phyloP scores from a whole-genome alignment of 1,140 invertebrate species.

The Nasonia longicornis region DNA sequence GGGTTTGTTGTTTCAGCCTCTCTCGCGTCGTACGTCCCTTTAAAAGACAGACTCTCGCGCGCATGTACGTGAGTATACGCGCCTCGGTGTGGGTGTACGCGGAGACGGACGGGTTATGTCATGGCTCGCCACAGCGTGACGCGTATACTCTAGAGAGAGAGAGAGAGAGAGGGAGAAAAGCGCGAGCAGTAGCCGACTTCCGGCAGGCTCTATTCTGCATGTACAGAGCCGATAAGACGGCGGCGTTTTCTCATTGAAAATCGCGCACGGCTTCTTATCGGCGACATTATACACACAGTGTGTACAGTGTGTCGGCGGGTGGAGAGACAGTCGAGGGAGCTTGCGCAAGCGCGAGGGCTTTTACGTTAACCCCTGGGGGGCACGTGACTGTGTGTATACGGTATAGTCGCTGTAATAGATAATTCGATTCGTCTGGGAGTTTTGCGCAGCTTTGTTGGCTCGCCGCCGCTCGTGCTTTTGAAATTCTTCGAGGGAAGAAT shows the following conservation, averaged over 20 bases:
- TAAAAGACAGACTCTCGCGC: neutral
- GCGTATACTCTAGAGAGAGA: neutral
- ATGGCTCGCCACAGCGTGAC: neutral
- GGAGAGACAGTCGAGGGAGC: neutral
- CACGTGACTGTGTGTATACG: neutral
- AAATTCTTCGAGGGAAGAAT: neutral
- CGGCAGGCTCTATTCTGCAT: neutral
- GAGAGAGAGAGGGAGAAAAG: neutral
- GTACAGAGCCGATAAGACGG: neutral
- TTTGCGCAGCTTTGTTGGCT: neutral
- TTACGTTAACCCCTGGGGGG: neutral
- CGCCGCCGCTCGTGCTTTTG: neutral
- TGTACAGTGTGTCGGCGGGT: neutral
- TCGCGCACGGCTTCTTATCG: constrained; percentile 26
- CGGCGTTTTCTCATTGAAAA: constrained; percentile 23
- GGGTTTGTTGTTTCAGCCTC: constrained; percentile 32
- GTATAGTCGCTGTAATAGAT: neutral
- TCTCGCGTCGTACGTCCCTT: neutral
- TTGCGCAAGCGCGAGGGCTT: neutral
- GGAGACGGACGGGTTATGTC: constrained; percentile 10
- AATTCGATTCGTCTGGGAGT: neutral
- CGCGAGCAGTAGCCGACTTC: constrained; percentile 24
- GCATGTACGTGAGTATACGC: neutral
- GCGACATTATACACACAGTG: neutral
- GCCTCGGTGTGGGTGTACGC: neutral